Base-by-base conservation (phyloP, 2,113 vertebrate species). In the Stegastes partitus region DNA sequence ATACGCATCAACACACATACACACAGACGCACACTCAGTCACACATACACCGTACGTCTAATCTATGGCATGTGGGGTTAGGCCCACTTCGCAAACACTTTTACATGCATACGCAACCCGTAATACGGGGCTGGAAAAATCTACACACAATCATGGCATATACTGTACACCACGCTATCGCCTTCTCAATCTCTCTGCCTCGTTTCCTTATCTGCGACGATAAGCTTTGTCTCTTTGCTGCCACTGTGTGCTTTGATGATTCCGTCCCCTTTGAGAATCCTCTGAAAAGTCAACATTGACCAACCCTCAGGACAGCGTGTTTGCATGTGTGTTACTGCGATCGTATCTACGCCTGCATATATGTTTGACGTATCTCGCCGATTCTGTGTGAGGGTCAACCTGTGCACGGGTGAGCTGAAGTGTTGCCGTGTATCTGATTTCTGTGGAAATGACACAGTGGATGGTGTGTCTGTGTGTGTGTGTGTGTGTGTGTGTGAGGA, bases 41-140 rank as follows among this genome's bases (percentile, higher is more conserved):
- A 34, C 21, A 74, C 34, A 65, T 26, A 59, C 16, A 53, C 26
- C 42, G 54, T 23, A 26, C 74, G 63, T 79, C 51, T 53, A 44
- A 68, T 45, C 19, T 55, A 47, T 16, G 10, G 44, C 19, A 69
- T 44, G 21, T 59, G 58, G n/a, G 54, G 47, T 51, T 53, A 54
- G 70, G 67, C 2, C 25, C 50, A 57, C 49, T 74, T 82, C 57
- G 79, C 57, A 78, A 50, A 74, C 56, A 74, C 68, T 31, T 12
- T 34, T 31, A 37, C 14, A 19, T 77, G 22, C 55, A 64, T 31
- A 54, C 26, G 62, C 19, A 49, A 51, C 64, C 37, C 26, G 45
- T 31, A 68, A 61, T 39, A 71, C 26, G 11, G 10, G 6, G 31
- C 49, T 68, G 18, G 53, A 61, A 67, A 58, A 34, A 65, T 67